These are phyloP conservation scores for Eurytoma californica DNA, from an alignment of 2,888 invertebrate species.

Conservation along the genomic window DNA sequence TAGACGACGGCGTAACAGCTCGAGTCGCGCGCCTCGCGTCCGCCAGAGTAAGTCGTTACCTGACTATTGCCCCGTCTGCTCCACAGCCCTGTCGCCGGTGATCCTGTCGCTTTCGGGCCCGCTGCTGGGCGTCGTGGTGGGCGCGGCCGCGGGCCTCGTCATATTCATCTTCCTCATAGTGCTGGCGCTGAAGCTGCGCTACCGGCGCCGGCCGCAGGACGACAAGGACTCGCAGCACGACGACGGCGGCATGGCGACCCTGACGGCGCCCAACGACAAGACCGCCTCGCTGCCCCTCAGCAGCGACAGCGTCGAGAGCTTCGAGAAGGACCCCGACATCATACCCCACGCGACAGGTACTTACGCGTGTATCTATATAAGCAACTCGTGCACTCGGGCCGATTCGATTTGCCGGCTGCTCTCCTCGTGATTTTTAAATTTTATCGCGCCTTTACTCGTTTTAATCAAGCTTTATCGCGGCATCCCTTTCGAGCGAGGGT, in stretches of 20 bases:
- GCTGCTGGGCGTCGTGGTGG: slow-evolving; percentile 70
- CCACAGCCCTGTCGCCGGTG: slow-evolving; percentile 69
- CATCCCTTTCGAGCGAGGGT: too few species aligned
- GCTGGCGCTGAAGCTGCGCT: slow-evolving; percentile 68
- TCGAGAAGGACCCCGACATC: slow-evolving; percentile 73
- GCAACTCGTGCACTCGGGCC: too few species aligned
- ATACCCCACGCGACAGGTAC: slow-evolving; percentile 73
- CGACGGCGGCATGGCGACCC: slow-evolving; percentile 70
- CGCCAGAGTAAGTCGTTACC: background rate
- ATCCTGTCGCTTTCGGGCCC: slow-evolving; percentile 72
- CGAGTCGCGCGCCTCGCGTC: too few species aligned
- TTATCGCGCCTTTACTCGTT: too few species aligned
- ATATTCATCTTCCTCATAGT: slow-evolving; percentile 71
- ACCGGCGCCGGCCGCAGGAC: slow-evolving; percentile 67
- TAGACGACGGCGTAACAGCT: too few species aligned
- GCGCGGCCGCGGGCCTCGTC: slow-evolving; percentile 71
- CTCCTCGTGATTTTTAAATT: too few species aligned
- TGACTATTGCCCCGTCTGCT: background rate
- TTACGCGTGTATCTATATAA: slow-evolving; percentile 49
- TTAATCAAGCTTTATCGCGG: too few species aligned
- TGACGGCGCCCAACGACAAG: slow-evolving; percentile 69
- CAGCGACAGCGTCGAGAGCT: slow-evolving; percentile 71
- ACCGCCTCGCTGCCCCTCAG: slow-evolving; percentile 69
- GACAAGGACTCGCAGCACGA: slow-evolving; percentile 71
- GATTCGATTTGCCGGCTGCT: too few species aligned